Evolutionary conservation across 2,888 invertebrate species (phyloP), one percentile per base, ranked within the genome.

Genomic region (Meiosimyza decipiens): DNA sequence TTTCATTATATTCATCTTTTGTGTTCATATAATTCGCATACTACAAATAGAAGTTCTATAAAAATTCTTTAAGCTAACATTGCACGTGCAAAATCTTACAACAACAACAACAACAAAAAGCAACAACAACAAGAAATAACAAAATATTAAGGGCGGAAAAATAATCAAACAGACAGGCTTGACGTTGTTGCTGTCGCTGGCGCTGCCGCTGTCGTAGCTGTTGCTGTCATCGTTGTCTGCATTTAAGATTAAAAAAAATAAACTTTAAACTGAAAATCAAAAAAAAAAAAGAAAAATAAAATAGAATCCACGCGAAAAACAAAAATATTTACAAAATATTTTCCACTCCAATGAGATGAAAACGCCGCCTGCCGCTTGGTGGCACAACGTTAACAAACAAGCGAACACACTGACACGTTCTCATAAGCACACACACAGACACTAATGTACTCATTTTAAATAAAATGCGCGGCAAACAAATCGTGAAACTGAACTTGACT

Each of bases 401-500:
- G 54, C 40, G 47, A 49, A 55, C 16, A 55, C 47, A 9, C 49
- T 59, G 6, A 40, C 7, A 57, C n/a, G 80, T 78, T 77, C 80
- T 78, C 80, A 79, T 78, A 79, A 75, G 75, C 77, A 80, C 18
- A 51, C 28, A 18, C 76, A 78, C n/a, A n/a, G n/a, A n/a, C 76
- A 74, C 71, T 74, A 13, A 60, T 75, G 75, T 71, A 71, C 72
- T 70, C 73, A 73, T 79, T 75, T 77, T 76, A 78, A 80, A 79
- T 77, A 76, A 81, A 80, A 79, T 78, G 77, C 78, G 77, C 79
- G 78, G 79, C 79, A 79, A 77, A 79, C 78, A 81, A 83, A 83
- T 82, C 81, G 80, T 80, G 75, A 75, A 82, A 82, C 81, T 84
- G 84, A 84, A 84, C 83, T 84, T 84, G 83, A 84, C 81, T 83